A percentile compares a stretch with the other conserved stretches of the same genome.
phyloP scores from a whole-genome alignment of 2,113 vertebrate species.

The Oplegnathus fasciatus region DNA sequence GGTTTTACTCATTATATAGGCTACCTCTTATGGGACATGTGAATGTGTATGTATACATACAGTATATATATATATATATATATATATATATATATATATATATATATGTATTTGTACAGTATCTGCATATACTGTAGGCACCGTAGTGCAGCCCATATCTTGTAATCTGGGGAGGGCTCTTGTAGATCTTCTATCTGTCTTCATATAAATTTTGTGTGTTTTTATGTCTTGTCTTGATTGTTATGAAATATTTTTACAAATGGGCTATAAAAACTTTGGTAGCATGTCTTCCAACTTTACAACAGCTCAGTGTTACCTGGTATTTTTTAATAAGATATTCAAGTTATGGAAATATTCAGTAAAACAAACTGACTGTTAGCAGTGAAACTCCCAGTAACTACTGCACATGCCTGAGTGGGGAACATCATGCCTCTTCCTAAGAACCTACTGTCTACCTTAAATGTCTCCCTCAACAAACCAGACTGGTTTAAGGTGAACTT shows the following conservation, averaged over 20 bases:
- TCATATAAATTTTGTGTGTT: not conserved
- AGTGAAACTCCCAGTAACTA: not conserved
- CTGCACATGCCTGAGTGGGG: not conserved
- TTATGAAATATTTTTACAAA: not conserved
- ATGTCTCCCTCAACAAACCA: not conserved
- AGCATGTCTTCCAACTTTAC: not conserved
- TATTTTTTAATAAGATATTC: not conserved
- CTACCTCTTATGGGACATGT: too few species aligned
- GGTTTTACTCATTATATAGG: too few species aligned
- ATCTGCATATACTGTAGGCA: too few species aligned
- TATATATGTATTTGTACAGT: too few species aligned
- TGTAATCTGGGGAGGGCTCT: not conserved
- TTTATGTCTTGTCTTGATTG: not conserved
- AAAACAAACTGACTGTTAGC: not conserved
- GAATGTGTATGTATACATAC: too few species aligned
- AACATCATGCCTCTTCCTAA: not conserved
- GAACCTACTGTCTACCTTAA: not conserved
- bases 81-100: too few species aligned
- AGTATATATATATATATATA: too few species aligned
- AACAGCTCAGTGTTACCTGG: too few species aligned
- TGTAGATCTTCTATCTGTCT: too few species aligned
- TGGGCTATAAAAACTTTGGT: not conserved
- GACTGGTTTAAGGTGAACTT: constrained; percentile 1
- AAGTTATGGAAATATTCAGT: not conserved
- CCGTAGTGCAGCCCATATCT: not conserved